Evolutionary conservation across 2,797 vertebrate genomes (phyloP), one percentile per base, ranked within the genome.

Genomic region (Rhabdophis nuchalis): DNA sequence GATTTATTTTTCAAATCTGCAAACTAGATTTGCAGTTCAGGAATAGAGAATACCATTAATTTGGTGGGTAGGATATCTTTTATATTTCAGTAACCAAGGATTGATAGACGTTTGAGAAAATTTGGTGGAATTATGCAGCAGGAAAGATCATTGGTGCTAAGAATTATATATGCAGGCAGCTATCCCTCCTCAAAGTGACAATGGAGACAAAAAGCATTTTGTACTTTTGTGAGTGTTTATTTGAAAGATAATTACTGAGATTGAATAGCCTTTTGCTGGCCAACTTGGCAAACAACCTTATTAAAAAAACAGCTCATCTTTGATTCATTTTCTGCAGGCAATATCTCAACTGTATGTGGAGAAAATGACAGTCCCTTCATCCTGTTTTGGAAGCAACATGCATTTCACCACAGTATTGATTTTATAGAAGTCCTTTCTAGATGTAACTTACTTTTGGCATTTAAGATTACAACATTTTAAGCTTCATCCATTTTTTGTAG

Each of bases 261-360:
- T 94, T 97, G 94, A 96, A 96, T 96, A 96, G 92, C 92, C 64
- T 95, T 95, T 90, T 91, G 93, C 0, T 0, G 91, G 92, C 92
- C 96, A 95, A 96, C 94, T 95, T 89, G 57, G 87, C 93, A 93
- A 89, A 90, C 86, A 23, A 12, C 2, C 72, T 93, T 95, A 92
- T 96, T 95, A 61, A 85, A 54, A 52, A 85, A 27, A 87, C 9
- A 93, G 18, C 36, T 82, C 95, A 92, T 61, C 41, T 94, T 94
- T 96, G 94, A 95, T 96, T 94, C 58, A 91, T 95, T 95, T 92
- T 95, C 93, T 92, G 91, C 93, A 88, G 93, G 61, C 53, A 82
- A 95, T 93, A 95, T 89, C 29, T 88, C 54, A 89, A 54, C 90
- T 93, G 92, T 95, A 96, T 94, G 93, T 97, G 96, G 96, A 89